phyloP scores from a whole-genome alignment of 2,113 vertebrate genomes.

The Fregetta grallaria region DNA sequence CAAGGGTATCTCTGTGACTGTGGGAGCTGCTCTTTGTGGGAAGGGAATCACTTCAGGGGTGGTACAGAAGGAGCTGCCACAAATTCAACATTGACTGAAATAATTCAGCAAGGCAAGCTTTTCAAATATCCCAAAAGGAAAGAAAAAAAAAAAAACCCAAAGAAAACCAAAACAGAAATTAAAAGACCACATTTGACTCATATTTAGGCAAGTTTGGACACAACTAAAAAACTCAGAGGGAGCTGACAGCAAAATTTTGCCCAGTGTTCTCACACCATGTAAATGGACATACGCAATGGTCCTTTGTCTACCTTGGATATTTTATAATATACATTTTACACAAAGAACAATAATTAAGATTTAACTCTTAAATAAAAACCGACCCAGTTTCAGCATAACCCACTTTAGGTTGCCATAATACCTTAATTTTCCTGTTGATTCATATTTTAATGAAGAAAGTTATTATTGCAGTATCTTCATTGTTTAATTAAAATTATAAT shows the following conservation, averaged over 20 bases:
- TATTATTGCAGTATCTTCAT: slow-evolving; percentile 38
- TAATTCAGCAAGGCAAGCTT: not conserved
- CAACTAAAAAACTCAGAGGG: not conserved
- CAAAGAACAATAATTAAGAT: not conserved
- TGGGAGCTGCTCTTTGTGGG: not conserved
- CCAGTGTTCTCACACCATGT: not conserved
- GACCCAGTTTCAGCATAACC: not conserved
- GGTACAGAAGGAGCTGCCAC: not conserved
- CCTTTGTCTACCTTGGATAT: not conserved
- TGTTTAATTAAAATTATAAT: slow-evolving; percentile 67
- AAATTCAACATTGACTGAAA: not conserved
- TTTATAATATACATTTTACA: not conserved
- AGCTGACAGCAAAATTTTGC: not conserved
- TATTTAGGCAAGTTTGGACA: not conserved
- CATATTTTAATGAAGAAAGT: slow-evolving; percentile 46
- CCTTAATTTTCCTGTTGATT: slow-evolving; percentile 50
- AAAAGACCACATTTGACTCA: not conserved
- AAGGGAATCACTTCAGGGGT: not conserved
- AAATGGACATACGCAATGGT: not conserved
- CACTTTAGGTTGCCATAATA: not conserved
- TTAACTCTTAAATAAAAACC: not conserved
- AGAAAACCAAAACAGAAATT: not conserved
- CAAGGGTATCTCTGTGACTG: not conserved
- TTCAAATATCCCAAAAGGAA: not conserved
- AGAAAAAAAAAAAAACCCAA: not conserved